phyloP scores from a whole-genome alignment of 2,888 invertebrate genomes.

The Metopia argyrocephala region DNA sequence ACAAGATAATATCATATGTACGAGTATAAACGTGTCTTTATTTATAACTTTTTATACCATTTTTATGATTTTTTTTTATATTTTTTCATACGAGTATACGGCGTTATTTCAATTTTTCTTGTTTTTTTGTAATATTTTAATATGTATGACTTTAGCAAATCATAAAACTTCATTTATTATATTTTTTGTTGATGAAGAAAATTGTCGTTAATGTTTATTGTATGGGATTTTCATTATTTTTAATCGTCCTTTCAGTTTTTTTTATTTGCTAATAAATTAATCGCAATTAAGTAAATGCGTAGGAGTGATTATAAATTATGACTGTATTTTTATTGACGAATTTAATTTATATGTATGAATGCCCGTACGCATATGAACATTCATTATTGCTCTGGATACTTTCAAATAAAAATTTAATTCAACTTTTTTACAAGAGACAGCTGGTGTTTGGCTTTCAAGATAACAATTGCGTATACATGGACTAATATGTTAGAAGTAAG shows the following conservation, averaged over 20 bases:
- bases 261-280: constrained; percentile 22
- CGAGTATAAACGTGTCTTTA: background rate
- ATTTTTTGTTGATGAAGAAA: background rate
- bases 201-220: background rate
- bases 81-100: too few species aligned
- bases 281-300: constrained; percentile 17
- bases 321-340: background rate
- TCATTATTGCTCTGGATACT: background rate
- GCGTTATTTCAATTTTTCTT: background rate
- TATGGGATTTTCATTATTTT: constrained; percentile 2
- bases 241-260: constrained; percentile 1
- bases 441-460: background rate
- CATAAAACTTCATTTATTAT: constrained; percentile 17
- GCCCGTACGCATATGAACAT: background rate
- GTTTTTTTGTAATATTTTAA: background rate
- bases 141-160: background rate
- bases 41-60: background rate
- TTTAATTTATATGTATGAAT: background rate
- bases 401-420: background rate
- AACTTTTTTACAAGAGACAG: too few species aligned
- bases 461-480: background rate
- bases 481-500: background rate
- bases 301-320: constrained; percentile 21
- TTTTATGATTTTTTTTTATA: background rate
- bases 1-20: background rate